These are phyloP conservation scores for Oostethus manadensis DNA, from an alignment of 2,113 vertebrate genomes.

Conservation along the genomic window DNA sequence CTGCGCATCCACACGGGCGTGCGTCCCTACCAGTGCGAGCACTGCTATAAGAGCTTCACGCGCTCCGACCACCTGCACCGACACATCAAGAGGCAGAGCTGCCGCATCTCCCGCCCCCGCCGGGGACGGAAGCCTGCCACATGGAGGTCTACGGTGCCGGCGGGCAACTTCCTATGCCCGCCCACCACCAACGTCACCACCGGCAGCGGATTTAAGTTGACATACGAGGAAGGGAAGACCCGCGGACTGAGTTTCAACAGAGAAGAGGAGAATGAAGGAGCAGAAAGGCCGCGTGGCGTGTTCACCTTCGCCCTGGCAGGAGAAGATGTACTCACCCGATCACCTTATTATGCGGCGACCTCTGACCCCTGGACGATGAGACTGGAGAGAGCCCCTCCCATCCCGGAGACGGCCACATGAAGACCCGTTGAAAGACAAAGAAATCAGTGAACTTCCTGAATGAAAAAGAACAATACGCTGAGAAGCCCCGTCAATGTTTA, in stretches of 20 bases:
- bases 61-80: conserved; percentile 95
- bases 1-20: conserved; percentile 96
- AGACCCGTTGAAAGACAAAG: conserved; percentile 12
- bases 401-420: conserved; percentile 86
- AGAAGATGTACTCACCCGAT: conserved; percentile 78
- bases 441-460: conserved; percentile 33
- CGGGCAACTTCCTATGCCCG: conserved; percentile 78
- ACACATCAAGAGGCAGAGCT: conserved; percentile 97
- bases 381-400: conserved; percentile 78
- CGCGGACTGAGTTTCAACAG: conserved; percentile 73
- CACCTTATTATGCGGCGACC: conserved; percentile 80
- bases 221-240: conserved; percentile 71
- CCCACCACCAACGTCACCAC: conserved; percentile 47
- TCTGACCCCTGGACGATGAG: conserved; percentile 86
- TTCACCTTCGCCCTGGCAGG: conserved; percentile 85
- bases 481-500: conserved; percentile 37
- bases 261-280: conserved; percentile 79
- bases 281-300: conserved; percentile 83
- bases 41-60: conserved; percentile 99
- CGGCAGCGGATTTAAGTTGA: conserved; percentile 45
- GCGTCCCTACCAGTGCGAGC: conserved; percentile 95
- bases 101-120: conserved; percentile 82
- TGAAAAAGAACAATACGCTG: not conserved
- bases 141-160: conserved; percentile 74
- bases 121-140: conserved; percentile 83